Evolutionary conservation across 2,113 vertebrate species (phyloP), one percentile per base, ranked within the genome.

Genomic region (Agapornis roseicollis): DNA sequence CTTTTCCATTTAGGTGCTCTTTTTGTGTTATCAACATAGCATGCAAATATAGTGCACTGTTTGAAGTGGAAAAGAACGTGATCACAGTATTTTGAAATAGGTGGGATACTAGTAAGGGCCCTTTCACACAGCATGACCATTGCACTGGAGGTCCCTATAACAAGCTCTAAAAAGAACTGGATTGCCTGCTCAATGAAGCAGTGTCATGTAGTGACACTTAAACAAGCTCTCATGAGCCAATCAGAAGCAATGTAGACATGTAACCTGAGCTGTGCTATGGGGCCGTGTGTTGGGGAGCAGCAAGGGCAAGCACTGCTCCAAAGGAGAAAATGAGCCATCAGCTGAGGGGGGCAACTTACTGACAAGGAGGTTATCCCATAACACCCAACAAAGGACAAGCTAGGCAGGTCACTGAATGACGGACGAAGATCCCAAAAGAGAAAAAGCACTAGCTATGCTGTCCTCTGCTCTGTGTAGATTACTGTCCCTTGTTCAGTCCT

Each of bases 211-310:
- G 71, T n/a, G 46, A 76, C 63, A 85, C 58, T 47, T 24, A 1
- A 89, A 88, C 92, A 88, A 91, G 88, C 74, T 90, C 88, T 61
- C 88, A 82, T 79, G 79, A 88, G 93, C 63, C 58, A 55, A 76
- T 24, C 52, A 72, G 70, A 39, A 80, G 66, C 70, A 46, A 10
- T 0, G 10, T 0, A 69, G 53, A n/a, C 4, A 1, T 1, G n/a
- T 53, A 89, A 69, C 41, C 18, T n/a, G 49, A 88, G 53, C 47
- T 46, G 46, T 6, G 41, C 56, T 15, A 15, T 7, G 25, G 39
- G 68, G 44, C 55, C 27, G 29, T 5, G 16, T 7, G 14, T 0
- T 14, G 50, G 60, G 77, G 33, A 85, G 44, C 69, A 71, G 56
- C 42, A 35, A 64, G 28, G 46, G 55, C 50, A 61, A 80, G n/a